A percentile compares a stretch with the other conserved stretches of the same genome.
These are phyloP conservation scores for Chunga burmeisteri DNA, from an alignment of 2,113 vertebrate species.

Conservation along the genomic window DNA sequence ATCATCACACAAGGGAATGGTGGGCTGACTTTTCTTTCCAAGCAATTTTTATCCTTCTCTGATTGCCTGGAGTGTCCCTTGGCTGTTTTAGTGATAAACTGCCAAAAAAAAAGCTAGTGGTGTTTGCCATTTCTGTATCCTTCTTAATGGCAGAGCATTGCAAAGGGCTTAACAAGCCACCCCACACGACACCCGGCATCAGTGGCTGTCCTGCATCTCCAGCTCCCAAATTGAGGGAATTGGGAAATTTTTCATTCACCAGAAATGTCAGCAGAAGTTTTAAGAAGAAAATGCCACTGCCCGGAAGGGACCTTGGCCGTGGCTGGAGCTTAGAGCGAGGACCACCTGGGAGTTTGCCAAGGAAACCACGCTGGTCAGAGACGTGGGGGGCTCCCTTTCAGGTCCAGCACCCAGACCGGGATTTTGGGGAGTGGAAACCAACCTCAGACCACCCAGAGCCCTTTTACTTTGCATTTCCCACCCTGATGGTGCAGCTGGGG, in stretches of 20 bases:
- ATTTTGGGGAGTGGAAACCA: not conserved
- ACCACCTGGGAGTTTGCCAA: not conserved
- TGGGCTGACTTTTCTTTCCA: not conserved
- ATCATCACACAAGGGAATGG: not conserved
- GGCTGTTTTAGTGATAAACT: not conserved
- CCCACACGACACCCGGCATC: fast-evolving
- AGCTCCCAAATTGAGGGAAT: not conserved
- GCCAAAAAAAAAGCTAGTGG: fast-evolving
- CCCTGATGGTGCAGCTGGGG: fast-evolving
- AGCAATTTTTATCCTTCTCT: not conserved
- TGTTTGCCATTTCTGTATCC: not conserved
- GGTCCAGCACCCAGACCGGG: not conserved
- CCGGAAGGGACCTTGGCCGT: fast-evolving
- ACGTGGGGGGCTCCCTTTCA: not conserved
- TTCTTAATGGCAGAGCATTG: not conserved
- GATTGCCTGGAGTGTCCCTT: not conserved
- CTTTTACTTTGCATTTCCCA: not conserved
- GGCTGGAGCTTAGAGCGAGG: not conserved
- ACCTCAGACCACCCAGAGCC: not conserved
- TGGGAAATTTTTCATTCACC: not conserved
- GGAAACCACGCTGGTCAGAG: fast-evolving
- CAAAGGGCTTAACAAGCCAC: not conserved
- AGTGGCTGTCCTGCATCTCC: not conserved
- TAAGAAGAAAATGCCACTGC: not conserved
- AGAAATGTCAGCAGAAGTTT: not conserved